phyloP scores from a whole-genome alignment of 1,140 invertebrate species.

The Cydia splendana region DNA sequence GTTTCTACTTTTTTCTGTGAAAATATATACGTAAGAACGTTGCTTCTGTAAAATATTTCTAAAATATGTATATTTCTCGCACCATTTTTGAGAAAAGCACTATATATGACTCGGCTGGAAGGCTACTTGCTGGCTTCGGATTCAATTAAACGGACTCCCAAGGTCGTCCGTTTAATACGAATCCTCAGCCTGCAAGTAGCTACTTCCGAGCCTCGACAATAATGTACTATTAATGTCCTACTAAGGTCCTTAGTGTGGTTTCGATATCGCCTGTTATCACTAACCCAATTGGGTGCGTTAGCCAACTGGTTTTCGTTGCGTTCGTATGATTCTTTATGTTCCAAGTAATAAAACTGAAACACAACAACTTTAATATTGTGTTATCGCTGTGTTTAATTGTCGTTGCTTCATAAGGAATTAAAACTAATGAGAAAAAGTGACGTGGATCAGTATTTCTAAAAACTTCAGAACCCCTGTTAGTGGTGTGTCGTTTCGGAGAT shows the following conservation, averaged over 20 bases:
- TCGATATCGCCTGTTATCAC: slow-evolving; percentile 29
- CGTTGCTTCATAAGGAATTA: background rate
- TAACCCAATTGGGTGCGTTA: slow-evolving; percentile 21
- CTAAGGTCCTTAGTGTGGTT: slow-evolving; percentile 20
- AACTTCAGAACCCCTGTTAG: background rate
- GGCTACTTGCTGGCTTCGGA: no score
- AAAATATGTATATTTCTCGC: no score
- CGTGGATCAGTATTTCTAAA: background rate
- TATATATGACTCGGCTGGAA: no score
- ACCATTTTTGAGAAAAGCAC: no score
- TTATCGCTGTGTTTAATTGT: slow-evolving; percentile 1
- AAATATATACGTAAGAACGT: no score
- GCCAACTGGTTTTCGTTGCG: slow-evolving; percentile 18
- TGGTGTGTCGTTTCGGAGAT: background rate
- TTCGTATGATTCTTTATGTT: slow-evolving; percentile 33
- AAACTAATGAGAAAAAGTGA: background rate
- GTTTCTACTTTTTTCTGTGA: no score
- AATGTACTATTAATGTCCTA: slow-evolving; percentile 26
- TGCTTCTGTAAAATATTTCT: no score
- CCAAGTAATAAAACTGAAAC: slow-evolving; percentile 43
- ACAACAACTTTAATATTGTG: slow-evolving; percentile 10
- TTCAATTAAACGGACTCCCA: no score
- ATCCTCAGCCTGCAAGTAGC: no score
- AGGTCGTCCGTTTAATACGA: no score
- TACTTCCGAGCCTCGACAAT: no score